phyloP scores from a whole-genome alignment of 1,140 invertebrate species.

The Orchesella cincta region DNA sequence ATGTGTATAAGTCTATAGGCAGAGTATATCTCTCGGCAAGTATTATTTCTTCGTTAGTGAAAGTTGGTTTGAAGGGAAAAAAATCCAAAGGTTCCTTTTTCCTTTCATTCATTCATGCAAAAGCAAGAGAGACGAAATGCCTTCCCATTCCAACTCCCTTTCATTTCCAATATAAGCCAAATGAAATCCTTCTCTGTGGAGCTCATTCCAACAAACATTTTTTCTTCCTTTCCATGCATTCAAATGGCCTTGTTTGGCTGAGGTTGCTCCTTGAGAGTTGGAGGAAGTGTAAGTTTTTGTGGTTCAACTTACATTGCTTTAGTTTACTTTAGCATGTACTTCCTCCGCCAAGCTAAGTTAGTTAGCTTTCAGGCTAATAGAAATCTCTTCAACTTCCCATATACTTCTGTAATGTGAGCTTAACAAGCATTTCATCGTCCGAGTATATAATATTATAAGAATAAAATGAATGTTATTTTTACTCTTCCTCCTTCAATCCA shows the following conservation, averaged over 20 bases:
- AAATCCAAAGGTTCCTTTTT: too few relatives aligned
- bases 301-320: too few relatives aligned
- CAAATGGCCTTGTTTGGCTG: background rate
- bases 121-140: background rate
- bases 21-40: too few relatives aligned
- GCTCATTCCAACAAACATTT: background rate
- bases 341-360: too few relatives aligned
- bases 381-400: background rate
- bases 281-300: too few relatives aligned
- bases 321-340: too few relatives aligned
- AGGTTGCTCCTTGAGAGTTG: background rate
- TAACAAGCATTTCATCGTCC: slow-evolving; percentile 2
- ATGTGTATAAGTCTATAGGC: too few relatives aligned
- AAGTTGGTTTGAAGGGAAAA: too few relatives aligned
- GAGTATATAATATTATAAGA: background rate
- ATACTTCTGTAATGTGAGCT: background rate
- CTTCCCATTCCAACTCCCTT: background rate
- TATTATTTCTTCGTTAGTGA: too few relatives aligned
- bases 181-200: background rate
- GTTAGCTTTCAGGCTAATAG: background rate
- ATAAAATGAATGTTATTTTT: background rate
- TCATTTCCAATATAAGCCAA: background rate
- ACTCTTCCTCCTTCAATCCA: too few relatives aligned
- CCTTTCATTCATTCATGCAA: background rate
- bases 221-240: background rate